A percentile compares a stretch with the other conserved stretches of the same genome.
Evolutionary conservation across 1,140 invertebrate genomes (phyloP).

Genomic region (Orussus abietinus): DNA sequence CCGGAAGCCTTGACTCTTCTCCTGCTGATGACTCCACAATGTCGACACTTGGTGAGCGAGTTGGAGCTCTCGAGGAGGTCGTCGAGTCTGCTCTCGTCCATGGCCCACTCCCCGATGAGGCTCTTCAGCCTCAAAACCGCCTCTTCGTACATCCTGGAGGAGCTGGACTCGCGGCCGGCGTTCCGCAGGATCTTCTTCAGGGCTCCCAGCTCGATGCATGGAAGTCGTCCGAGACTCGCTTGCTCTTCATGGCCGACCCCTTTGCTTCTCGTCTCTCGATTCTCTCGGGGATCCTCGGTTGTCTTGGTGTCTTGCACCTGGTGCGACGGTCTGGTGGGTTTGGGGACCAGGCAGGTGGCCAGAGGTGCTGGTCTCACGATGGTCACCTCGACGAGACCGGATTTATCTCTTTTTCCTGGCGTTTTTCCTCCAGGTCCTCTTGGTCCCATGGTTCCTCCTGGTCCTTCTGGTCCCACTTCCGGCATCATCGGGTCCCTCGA

Average conservation of each 20-base stretch:
- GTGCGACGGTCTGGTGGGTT: no score
- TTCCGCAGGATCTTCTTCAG: conserved; percentile 20
- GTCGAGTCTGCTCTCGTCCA: conserved; percentile 10
- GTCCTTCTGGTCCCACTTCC: background rate
- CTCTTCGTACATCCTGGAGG: no score
- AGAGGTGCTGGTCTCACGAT: conserved; percentile 10
- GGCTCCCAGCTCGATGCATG: conserved; percentile 22
- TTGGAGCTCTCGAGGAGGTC: conserved; percentile 15
- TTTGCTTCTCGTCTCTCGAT: background rate
- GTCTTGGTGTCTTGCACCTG: background rate
- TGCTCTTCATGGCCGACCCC: background rate
- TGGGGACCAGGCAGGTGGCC: no score
- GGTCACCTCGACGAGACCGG: conserved; percentile 10
- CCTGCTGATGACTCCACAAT: conserved; percentile 26
- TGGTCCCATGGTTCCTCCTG: background rate
- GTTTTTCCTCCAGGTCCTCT: background rate
- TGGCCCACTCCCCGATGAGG: conserved; percentile 11
- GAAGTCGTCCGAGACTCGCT: background rate
- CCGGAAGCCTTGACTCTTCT: no score
- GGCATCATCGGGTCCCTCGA: no score
- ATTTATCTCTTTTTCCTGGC: background rate
- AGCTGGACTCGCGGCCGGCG: no score
- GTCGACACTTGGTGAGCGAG: conserved; percentile 20
- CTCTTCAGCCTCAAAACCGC: conserved; percentile 13
- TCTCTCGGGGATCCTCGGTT: background rate